Evolutionary conservation across 2,888 invertebrate species (phyloP).

Genomic region (Hemaris fuciformis): DNA sequence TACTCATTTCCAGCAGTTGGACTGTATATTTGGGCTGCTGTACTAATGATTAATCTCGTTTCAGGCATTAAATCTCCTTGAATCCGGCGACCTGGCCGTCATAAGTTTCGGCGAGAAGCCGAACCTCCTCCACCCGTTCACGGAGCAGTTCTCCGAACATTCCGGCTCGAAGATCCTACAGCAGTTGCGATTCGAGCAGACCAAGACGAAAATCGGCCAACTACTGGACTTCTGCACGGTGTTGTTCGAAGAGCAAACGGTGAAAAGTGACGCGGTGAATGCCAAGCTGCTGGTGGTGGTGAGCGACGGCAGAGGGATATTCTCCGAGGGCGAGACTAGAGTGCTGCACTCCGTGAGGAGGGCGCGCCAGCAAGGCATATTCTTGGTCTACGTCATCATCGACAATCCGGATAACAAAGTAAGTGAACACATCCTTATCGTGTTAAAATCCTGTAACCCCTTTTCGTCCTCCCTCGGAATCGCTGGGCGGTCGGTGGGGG

Average conservation of each 20-base stretch:
- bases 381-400: slow-evolving; percentile 96
- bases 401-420: slow-evolving; percentile 96
- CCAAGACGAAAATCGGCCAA: slow-evolving; percentile 92
- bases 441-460: too few relatives aligned
- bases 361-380: slow-evolving; percentile 91
- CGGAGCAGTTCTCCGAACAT: slow-evolving; percentile 92
- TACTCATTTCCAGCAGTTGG: too few relatives aligned
- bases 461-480: too few relatives aligned
- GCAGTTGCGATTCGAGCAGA: slow-evolving; percentile 93
- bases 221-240: slow-evolving; percentile 90
- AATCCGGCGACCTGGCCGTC: slow-evolving; percentile 96
- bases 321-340: slow-evolving; percentile 90
- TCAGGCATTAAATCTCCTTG: slow-evolving; percentile 93
- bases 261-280: slow-evolving; percentile 79
- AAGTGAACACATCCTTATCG: slow-evolving; percentile 27
- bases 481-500: too few relatives aligned
- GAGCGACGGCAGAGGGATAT: slow-evolving; percentile 97
- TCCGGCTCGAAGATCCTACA: slow-evolving; percentile 92
- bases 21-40: too few relatives aligned
- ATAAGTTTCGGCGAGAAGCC: slow-evolving; percentile 94
- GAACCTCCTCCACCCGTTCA: slow-evolving; percentile 92
- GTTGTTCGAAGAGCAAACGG: slow-evolving; percentile 68
- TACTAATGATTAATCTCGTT: too few relatives aligned
- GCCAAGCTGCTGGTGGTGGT: slow-evolving; percentile 95
- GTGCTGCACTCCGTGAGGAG: slow-evolving; percentile 89